Evolutionary conservation across 2,888 invertebrate species (phyloP), one percentile per base, ranked within the genome.

Genomic region (Notodonta dromedarius): DNA sequence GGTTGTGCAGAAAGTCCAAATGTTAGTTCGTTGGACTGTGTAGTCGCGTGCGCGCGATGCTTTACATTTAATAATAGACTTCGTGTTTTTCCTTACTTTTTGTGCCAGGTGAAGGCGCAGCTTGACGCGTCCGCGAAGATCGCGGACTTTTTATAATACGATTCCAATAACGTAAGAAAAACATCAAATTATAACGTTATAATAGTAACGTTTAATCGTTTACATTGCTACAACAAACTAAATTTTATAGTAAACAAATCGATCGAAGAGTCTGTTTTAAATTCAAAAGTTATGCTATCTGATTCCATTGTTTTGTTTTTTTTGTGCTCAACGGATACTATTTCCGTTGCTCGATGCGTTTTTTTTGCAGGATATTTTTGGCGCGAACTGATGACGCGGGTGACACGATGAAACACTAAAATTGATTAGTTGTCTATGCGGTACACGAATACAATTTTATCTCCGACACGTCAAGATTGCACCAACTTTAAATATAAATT

Each of bases 31-130:
- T 77, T 82, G 80, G 77, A 76, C 72, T 79, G 73, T 79, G 73
- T 73, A 70, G 92, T 87, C 91, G 90, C 92, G 92, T 91, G 92
- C 91, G 89, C 81, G 60, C 24, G 63, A 69, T 75, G 75, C 78
- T 80, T 82, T 83, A 72, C 79, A 76, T 82, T 84, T 80, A 80
- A 85, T 85, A 77, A 77, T 54, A 39, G n/a, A 13, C 40, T 7
- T 55, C 5, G n/a, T 55, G 76, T 80, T 86, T 85, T 87, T 86
- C 83, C 73, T 62, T 64, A 55, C 58, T 35, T 65, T 66, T 67
- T 65, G 71, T 71, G 67, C 68, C 76, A 78, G 65, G 69, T 68
- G 74, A 68, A 62, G 66, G 64, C 80, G 73, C 77, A 76, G 76
- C 80, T 77, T 79, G 80, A 73, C 70, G 71, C 73, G 67, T 48